Base-by-base conservation (phyloP, 2,797 vertebrate species). In the Etheostoma nigrum region DNA sequence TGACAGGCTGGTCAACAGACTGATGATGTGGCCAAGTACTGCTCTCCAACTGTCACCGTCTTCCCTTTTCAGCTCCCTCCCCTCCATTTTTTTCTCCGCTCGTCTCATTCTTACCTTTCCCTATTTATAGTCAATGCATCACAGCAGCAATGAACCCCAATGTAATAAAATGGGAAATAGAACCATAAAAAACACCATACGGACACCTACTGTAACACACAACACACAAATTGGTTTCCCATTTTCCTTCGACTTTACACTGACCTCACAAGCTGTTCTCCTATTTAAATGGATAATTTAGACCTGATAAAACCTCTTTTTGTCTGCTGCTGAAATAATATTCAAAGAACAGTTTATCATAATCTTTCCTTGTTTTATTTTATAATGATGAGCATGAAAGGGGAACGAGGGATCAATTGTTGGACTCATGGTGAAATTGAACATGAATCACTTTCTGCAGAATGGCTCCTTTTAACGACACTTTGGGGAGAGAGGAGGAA, bases 371-470 rank as follows among this genome's bases (percentile, higher is more conserved):
- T 69, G 81, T 74, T 33, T 13, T 58, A 60, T 25, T 76, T 67
- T 59, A 51, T 74, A 54, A 60, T 57, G 45, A 23, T 70, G 66
- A 81, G 66, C 36, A 62, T 78, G 63, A 86, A 77, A 81, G 63
- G 47, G 58, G 66, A 67, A 74, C 63, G 47, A 55, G 52, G 73
- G 68, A 82, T 79, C 60, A 74, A 74, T 67, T 67, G 54, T 78
- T 82, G 79, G 74, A 79, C 85, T 83, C 53, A 85, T 67, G 57
- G 87, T 85, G 83, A 91, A 92, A 93, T 79, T 85, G 88, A 91
- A 91, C 86, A 90, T 91, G 90, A 93, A 88, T 91, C 81, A 83
- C 85, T 78, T 81, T 90, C 79, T 83, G 86, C 83, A 54, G 65
- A 82, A 76, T 81, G 76, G 65, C 72, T 73, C 71, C 27, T 82